Conservation (phyloP, 1,140 invertebrate genomes). For the Ceratitis capitata region DNA sequence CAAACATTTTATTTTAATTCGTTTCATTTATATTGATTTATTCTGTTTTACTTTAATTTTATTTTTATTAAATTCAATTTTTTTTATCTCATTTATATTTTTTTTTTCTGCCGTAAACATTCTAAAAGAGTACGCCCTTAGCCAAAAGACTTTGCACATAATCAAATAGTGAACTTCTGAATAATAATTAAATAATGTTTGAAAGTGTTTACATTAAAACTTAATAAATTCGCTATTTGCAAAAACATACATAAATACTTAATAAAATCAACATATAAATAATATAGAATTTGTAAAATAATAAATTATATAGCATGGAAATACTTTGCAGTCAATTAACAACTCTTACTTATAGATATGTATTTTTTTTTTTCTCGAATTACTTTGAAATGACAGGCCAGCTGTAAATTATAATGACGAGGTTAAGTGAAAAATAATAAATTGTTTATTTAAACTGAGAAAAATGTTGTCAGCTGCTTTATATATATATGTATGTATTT, state of each 20-base stretch:
- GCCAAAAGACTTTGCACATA: not conserved
- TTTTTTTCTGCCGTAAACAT: no score
- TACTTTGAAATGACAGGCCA: not conserved
- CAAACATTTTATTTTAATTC: no score
- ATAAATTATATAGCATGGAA: no score
- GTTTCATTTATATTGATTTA: no score
- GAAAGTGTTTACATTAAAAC: not conserved
- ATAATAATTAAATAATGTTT: not conserved
- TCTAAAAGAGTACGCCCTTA: no score
- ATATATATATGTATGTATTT: no score
- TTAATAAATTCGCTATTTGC: not conserved
- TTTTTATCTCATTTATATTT: no score
- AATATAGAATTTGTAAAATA: not conserved
- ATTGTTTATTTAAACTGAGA: not conserved
- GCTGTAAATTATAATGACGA: not conserved
- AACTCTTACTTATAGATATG: not conserved
- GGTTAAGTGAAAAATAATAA: not conserved
- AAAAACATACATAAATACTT: not conserved
- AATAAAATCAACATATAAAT: not conserved
- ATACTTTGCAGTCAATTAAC: not conserved
- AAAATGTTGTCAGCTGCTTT: not conserved
- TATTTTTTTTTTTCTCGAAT: not conserved
- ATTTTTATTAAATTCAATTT: no score
- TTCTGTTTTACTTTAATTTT: no score
- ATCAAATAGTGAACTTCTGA: not conserved